These are phyloP conservation scores for Oryzias javanicus DNA, from an alignment of 2,113 vertebrate species.

Conservation along the genomic window DNA sequence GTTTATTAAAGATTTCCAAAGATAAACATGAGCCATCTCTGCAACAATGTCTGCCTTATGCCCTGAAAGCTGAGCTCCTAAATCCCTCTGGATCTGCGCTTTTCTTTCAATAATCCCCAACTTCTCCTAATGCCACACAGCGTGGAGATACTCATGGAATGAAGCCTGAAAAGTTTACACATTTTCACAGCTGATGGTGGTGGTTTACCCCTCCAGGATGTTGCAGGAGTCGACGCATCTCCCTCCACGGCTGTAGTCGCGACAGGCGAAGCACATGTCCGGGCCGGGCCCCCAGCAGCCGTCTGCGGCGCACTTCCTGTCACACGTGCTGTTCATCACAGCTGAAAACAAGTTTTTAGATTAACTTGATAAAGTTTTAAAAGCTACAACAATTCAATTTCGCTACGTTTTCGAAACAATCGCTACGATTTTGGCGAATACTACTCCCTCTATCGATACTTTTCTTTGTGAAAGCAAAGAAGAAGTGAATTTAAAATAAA, in stretches of 20 bases:
- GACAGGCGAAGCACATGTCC: constrained; percentile 86
- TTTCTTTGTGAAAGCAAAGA: too few relatives aligned
- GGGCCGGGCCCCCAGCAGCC: constrained; percentile 94
- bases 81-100: constrained; percentile 28
- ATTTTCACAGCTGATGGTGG: constrained; percentile 21
- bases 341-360: constrained; percentile 56
- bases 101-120: constrained; percentile 28
- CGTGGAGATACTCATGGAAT: constrained; percentile 32
- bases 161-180: constrained; percentile 17
- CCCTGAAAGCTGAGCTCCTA: constrained; percentile 26
- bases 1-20: constrained; percentile 58
- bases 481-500: too few relatives aligned
- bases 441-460: too few relatives aligned
- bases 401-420: too few relatives aligned
- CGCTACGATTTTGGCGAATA: too few relatives aligned
- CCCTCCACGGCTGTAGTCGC: constrained; percentile 77
- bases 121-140: constrained; percentile 24
- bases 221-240: constrained; percentile 90
- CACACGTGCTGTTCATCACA: constrained; percentile 75
- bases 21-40: constrained; percentile 53
- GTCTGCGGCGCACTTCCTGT: constrained; percentile 81
- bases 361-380: constrained; percentile 28
- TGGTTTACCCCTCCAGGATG: constrained; percentile 84
- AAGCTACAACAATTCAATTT: background rate
- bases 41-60: constrained; percentile 41